Evolutionary conservation across 2,797 vertebrate species (phyloP), one percentile per base, ranked within the genome.

Genomic region (Tragelaphus eurycerus): DNA sequence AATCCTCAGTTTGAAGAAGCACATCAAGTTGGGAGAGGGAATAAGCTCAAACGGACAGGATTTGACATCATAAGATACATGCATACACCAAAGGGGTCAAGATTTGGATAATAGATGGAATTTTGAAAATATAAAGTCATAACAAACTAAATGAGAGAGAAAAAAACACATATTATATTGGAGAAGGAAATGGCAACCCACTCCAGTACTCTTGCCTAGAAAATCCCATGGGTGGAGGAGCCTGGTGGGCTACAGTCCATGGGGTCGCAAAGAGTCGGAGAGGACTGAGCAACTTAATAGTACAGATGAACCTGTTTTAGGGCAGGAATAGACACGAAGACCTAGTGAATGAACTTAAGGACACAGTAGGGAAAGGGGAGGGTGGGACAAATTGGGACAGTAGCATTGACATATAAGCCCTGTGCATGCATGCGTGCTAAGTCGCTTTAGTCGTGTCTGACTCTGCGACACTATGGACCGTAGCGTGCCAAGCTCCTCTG

Each of bases 381-480:
- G n/a, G n/a, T 5, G 0, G 64, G n/a, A 6, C n/a, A 71, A 38
- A 38, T 38, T 21, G 17, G n/a, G n/a, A 71, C 2, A 71, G 64
- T 34, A 38, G 64, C n/a, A 6, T 12, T 71, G 64, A 67, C 17
- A 11, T 34, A 34, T 19, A 19, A 21, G 64, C 64, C 21, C 19
- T 71, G 10, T 38, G 17, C 9, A 21, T 3, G 64, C 17, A 6
- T 21, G n/a, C 4, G 0, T 71, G n/a, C n/a, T 67, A 21, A 67
- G 8, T 38, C 4, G 0, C n/a, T 21, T 6, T 10, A 21, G 64
- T 71, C 4, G 1, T 71, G n/a, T 64, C n/a, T 71, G n/a, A 21
- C 17, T 34, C 64, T 71, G 9, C 0, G 0, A 71, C 64, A 12
- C 17, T 71, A 6, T 71, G 64, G 10, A 67, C 64, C 0, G 11